Percentiles rank a stretch among this genome's conserved stretches.
Evolutionary conservation across 1,140 invertebrate genomes (phyloP).

Genomic region (Chymomyza costata): DNA sequence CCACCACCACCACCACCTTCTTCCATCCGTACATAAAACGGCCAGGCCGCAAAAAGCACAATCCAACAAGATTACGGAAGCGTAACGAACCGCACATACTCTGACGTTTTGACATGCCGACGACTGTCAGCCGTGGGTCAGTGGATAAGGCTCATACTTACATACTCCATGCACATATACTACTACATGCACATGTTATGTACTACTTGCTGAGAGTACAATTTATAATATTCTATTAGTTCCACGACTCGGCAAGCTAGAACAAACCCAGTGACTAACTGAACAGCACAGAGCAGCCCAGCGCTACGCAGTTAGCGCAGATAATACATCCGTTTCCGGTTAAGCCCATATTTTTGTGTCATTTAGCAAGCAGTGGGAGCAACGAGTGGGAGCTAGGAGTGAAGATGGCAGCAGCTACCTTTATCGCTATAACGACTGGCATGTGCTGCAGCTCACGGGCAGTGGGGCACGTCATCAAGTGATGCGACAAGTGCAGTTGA

Average conservation of each 20-base stretch:
- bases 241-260: conserved; percentile 54
- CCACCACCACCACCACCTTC: too few relatives aligned
- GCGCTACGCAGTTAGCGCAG: conserved; percentile 73
- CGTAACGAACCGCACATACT: conserved; percentile 42
- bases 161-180: conserved; percentile 8
- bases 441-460: conserved; percentile 17
- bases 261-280: conserved; percentile 1
- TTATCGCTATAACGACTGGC: conserved; percentile 4
- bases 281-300: conserved; percentile 24
- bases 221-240: conserved; percentile 74
- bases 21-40: conserved; percentile 45
- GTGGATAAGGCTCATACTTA: conserved; percentile 41
- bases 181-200: neutral
- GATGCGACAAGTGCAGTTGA: conserved; percentile 68
- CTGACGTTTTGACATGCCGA: conserved; percentile 19
- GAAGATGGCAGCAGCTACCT: neutral
- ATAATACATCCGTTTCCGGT: conserved; percentile 75
- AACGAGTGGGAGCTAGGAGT: neutral
- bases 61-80: conserved; percentile 63
- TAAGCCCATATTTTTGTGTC: conserved; percentile 75
- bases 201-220: conserved; percentile 34
- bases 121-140: conserved; percentile 58
- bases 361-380: conserved; percentile 39
- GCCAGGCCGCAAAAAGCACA: conserved; percentile 63
- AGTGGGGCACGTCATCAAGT: conserved; percentile 51